Evolutionary conservation across 2,797 vertebrate species (phyloP).

Genomic region (Arctocebus calabarensis): DNA sequence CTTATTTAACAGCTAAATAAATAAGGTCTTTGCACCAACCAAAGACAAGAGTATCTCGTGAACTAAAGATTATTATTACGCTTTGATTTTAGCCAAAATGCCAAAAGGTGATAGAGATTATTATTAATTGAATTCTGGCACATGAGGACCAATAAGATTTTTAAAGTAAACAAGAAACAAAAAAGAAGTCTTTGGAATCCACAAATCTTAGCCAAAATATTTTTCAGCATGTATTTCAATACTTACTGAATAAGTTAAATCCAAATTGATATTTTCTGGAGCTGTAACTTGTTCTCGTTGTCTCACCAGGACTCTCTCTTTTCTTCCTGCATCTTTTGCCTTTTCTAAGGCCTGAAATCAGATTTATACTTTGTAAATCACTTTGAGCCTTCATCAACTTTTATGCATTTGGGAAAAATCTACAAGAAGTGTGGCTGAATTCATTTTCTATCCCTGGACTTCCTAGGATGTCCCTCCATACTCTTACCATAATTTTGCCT

Average conservation of each 20-base stretch:
- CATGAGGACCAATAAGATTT: background rate
- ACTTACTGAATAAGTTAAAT: conserved; percentile 97
- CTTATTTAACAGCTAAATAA: conserved; percentile 18
- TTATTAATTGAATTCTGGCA: conserved; percentile 11
- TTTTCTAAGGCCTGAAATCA: conserved; percentile 95
- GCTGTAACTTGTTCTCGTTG: conserved; percentile 93
- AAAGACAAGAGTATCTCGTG: conserved; percentile 19
- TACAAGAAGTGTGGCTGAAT: background rate
- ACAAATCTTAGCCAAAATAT: background rate
- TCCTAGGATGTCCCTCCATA: background rate
- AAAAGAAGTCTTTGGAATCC: background rate
- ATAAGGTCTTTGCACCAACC: background rate
- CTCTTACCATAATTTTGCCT: background rate
- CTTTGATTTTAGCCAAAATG: background rate
- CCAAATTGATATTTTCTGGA: conserved; percentile 94
- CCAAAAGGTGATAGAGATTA: background rate
- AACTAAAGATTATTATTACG: background rate
- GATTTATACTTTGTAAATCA: conserved; percentile 56
- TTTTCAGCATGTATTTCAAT: background rate
- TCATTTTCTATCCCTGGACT: background rate
- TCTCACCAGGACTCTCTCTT: conserved; percentile 94
- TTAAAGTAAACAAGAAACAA: background rate
- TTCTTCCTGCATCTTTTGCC: conserved; percentile 97
- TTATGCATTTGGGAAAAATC: conserved; percentile 23
- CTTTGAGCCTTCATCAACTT: conserved; percentile 14